Conservation (phyloP, 2,888 invertebrate genomes). For the Acanthococcus lagerstroemiae region DNA sequence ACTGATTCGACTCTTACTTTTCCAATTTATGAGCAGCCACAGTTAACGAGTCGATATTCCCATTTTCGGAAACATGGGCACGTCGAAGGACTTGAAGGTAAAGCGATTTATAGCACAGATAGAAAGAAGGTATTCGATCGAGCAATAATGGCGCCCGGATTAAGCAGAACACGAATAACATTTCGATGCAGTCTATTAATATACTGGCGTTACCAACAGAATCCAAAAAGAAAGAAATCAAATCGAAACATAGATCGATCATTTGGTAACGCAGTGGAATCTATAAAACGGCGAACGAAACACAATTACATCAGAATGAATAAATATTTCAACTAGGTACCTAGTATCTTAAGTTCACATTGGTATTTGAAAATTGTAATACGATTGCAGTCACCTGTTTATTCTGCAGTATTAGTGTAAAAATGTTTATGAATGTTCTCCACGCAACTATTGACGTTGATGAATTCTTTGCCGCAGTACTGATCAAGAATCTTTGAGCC, state of each 20-base stretch:
- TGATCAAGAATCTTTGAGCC: background rate
- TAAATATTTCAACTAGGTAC: too few relatives aligned
- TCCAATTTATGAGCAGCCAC: constrained; percentile 19
- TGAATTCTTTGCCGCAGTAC: too few relatives aligned
- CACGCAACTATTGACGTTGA: too few relatives aligned
- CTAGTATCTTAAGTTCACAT: too few relatives aligned
- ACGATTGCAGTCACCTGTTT: background rate
- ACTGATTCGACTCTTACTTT: background rate
- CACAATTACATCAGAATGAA: too few relatives aligned
- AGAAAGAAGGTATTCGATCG: constrained; percentile 17
- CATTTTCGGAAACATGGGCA: background rate
- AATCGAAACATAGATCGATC: constrained; percentile 13
- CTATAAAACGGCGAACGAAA: too few relatives aligned
- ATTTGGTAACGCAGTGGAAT: constrained; percentile 7
- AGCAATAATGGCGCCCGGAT: background rate
- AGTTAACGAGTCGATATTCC: background rate
- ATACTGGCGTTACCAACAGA: background rate
- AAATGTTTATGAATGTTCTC: constrained; percentile 2
- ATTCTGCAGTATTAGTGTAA: constrained; percentile 8
- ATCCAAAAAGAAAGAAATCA: constrained; percentile 1
- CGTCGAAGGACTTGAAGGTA: background rate
- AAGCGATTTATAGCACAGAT: constrained; percentile 12
- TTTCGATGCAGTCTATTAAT: constrained; percentile 6
- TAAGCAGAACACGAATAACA: constrained; percentile 2
- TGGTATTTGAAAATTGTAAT: too few relatives aligned